phyloP scores from a whole-genome alignment of 2,888 invertebrate genomes.

The Liopterus haemorrhoidalis region DNA sequence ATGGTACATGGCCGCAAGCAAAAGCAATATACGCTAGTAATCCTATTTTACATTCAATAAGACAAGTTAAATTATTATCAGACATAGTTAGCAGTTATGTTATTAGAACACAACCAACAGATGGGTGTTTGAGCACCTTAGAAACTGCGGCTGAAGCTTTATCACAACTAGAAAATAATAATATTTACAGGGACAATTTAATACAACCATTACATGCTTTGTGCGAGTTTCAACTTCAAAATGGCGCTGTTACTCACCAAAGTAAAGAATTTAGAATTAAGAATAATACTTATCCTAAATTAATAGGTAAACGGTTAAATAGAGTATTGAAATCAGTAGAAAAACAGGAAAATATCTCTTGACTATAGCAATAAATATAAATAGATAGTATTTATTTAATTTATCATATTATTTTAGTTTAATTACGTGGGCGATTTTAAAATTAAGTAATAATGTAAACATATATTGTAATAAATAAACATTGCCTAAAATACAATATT shows the following conservation, averaged over 20 bases:
- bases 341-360: conserved; percentile 10
- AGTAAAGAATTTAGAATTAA: conserved; percentile 84
- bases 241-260: conserved; percentile 90
- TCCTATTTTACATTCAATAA: conserved; percentile 64
- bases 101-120: conserved; percentile 88
- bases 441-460: background rate
- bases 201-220: conserved; percentile 74
- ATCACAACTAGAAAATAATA: conserved; percentile 66
- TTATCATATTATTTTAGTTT: too few relatives aligned
- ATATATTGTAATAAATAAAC: too few relatives aligned
- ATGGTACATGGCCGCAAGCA: conserved; percentile 96
- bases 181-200: conserved; percentile 59
- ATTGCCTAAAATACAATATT: too few relatives aligned
- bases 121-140: conserved; percentile 84
- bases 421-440: too few relatives aligned
- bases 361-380: conserved; percentile 7
- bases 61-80: conserved; percentile 74
- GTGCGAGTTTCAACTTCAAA: conserved; percentile 79
- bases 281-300: conserved; percentile 71
- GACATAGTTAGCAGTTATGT: conserved; percentile 76
- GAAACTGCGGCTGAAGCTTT: conserved; percentile 80
- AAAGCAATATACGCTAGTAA: conserved; percentile 85
- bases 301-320: conserved; percentile 71
- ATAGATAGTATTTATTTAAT: conserved; percentile 2
- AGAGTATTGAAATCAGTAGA: conserved; percentile 48